Evolutionary conservation across 53 echinoderm and acorn worm species (phyloP).

Genomic region (Temnopleurus reevesii): DNA sequence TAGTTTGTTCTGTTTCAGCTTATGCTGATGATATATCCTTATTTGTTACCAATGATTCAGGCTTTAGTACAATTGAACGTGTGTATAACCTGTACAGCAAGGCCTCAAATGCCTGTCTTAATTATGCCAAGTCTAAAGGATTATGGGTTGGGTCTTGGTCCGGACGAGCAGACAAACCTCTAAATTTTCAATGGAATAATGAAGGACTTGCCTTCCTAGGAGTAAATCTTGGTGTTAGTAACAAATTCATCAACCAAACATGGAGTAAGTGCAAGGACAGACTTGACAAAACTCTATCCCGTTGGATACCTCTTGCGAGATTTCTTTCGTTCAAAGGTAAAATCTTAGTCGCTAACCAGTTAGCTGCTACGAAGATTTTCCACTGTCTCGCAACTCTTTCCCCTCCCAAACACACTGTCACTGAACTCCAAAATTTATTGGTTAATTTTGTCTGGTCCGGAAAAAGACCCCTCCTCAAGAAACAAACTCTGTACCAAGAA

Average conservation of each 20-base stretch:
- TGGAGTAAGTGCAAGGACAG: no score
- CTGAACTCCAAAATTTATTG: background rate
- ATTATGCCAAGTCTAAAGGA: background rate
- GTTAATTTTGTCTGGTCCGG: background rate
- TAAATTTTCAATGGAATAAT: background rate
- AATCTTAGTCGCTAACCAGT: no score
- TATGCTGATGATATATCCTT: background rate
- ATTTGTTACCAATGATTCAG: background rate
- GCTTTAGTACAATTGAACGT: no score
- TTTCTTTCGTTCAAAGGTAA: no score
- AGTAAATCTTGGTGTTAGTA: no score
- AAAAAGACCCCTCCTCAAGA: background rate
- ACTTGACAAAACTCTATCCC: no score
- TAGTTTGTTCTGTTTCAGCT: background rate
- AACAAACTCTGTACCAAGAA: background rate
- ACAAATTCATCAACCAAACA: no score
- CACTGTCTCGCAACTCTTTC: background rate
- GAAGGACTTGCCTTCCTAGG: no score
- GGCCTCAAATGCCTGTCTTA: background rate
- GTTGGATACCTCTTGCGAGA: no score
- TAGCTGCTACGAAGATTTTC: background rate
- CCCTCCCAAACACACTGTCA: background rate
- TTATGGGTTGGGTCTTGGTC: background rate
- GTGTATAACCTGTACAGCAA: background rate
- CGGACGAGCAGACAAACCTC: background rate